phyloP scores from a whole-genome alignment of 2,113 vertebrate species.

The Tor tambroides region DNA sequence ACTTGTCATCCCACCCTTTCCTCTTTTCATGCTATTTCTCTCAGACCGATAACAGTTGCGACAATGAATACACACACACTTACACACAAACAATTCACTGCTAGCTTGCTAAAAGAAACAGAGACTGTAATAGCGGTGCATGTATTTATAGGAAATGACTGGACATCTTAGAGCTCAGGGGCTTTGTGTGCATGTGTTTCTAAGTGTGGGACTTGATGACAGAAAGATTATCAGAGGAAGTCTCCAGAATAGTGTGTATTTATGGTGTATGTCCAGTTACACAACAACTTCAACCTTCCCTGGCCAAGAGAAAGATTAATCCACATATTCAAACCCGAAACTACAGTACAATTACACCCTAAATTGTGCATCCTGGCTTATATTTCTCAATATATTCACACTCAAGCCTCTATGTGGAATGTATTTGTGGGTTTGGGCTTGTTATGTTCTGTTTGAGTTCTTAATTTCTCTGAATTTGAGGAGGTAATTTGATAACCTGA shows the following conservation, averaged over 20 bases:
- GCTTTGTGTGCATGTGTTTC: conserved; percentile 2
- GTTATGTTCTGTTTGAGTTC: background rate
- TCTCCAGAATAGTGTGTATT: conserved; percentile 2
- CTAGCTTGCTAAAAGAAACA: background rate
- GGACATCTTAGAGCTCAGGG: background rate
- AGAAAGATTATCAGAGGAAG: conserved; percentile 12
- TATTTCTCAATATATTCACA: background rate
- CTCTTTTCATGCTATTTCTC: background rate
- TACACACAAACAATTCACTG: background rate
- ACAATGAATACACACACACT: background rate
- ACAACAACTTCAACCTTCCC: background rate
- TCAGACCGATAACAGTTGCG: background rate
- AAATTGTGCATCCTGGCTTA: background rate
- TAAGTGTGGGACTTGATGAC: background rate
- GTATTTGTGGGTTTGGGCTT: background rate
- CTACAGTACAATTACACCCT: background rate
- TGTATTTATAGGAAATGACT: conserved; percentile 16
- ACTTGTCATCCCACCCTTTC: background rate
- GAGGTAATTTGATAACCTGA: conserved; percentile 25
- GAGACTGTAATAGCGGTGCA: background rate
- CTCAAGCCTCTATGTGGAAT: background rate
- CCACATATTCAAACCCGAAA: background rate
- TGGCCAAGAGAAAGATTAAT: conserved; percentile 6
- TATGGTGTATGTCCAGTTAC: background rate
- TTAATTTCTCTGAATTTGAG: background rate